A percentile compares a stretch with the other conserved stretches of the same genome.
phyloP scores from a whole-genome alignment of 2,113 vertebrate genomes.

The Polyodon spathula region DNA sequence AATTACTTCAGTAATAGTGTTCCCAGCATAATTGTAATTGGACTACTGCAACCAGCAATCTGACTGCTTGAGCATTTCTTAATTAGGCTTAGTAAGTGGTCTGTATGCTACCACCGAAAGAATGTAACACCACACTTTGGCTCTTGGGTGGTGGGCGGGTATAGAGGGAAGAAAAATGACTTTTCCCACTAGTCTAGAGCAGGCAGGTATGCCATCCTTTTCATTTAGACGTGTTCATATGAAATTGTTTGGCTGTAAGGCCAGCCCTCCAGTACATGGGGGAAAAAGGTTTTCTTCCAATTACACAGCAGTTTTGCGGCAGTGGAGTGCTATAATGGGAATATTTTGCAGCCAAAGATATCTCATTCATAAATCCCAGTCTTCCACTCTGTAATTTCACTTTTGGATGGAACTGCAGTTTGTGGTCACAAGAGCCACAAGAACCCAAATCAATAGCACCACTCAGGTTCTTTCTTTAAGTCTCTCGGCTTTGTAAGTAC shows the following conservation, averaged over 20 bases:
- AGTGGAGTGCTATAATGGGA: constrained; percentile 62
- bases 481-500: background rate
- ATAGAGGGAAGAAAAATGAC: too few species aligned
- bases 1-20: background rate
- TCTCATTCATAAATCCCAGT: constrained; percentile 66
- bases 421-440: constrained; percentile 53
- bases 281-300: constrained; percentile 55
- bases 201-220: constrained; percentile 39
- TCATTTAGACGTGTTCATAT: constrained; percentile 31
- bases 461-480: background rate
- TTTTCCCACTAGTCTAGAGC: too few species aligned
- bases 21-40: background rate
- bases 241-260: constrained; percentile 38
- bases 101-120: too few species aligned
- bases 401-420: constrained; percentile 47
- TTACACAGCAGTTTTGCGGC: constrained; percentile 66
- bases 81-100: too few species aligned
- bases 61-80: too few species aligned
- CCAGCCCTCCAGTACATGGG: constrained; percentile 45
- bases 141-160: too few species aligned
- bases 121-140: too few species aligned
- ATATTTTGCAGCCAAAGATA: constrained; percentile 54
- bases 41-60: background rate
- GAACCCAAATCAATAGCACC: constrained; percentile 34
- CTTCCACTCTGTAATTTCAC: constrained; percentile 53